Evolutionary conservation across 30 jellyfish, hydroid and myxozoan species (phyloP).

Genomic region (Phacellophora camtschatica): DNA sequence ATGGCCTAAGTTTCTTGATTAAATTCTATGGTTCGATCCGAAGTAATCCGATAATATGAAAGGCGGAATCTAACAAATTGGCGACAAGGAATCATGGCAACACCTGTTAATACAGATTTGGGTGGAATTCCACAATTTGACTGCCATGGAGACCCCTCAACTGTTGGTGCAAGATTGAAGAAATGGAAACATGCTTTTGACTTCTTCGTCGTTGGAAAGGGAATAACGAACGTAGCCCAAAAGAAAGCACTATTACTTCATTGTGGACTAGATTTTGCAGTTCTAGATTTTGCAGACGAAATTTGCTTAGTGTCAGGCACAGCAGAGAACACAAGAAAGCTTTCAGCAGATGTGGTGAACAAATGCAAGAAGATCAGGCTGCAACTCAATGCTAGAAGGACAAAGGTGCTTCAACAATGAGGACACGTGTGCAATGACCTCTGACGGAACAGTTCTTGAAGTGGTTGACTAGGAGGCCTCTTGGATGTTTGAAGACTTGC

Average conservation of each 20-base stretch:
- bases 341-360: no score
- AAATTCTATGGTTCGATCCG: neutral
- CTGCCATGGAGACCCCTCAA: constrained; percentile 60
- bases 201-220: constrained; percentile 36
- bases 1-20: neutral
- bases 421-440: no score
- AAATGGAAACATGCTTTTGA: constrained; percentile 65
- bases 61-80: constrained; percentile 5
- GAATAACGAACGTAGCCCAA: constrained; percentile 28
- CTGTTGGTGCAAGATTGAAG: constrained; percentile 57
- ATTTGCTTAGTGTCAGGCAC: no score
- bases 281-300: no score
- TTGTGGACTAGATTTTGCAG: constrained; percentile 65
- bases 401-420: no score
- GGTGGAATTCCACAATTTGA: constrained; percentile 34
- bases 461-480: no score
- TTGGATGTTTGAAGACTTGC: no score
- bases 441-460: no score
- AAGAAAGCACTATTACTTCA: constrained; percentile 59
- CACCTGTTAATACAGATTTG: constrained; percentile 38
- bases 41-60: neutral
- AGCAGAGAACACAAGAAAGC: no score
- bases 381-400: no score
- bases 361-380: no score
- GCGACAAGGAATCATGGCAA: constrained; percentile 52